Base-by-base conservation (phyloP, 2,888 invertebrate species). In the Tryphoninae sp. region DNA sequence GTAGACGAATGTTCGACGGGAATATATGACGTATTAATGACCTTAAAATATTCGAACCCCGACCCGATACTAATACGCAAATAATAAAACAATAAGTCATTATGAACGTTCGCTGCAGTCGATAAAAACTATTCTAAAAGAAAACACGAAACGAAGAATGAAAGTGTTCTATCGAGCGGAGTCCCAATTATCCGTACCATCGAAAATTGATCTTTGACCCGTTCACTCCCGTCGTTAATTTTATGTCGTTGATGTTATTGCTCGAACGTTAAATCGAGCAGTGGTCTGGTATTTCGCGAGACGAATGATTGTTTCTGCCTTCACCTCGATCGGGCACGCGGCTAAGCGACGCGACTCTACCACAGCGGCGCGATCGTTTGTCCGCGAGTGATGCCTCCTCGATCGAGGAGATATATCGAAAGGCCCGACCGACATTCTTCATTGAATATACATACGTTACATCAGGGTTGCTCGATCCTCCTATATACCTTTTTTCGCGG, bases 231-330 rank as follows among this genome's bases (percentile, higher is more conserved):
- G n/a, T 49, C 33, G 33, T 72, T 49, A 49, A 49, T 61, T 72
- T 61, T 51, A 8, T 11, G 6, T 51, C n/a, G 58, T 33, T 49
- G 7, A 49, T 22, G 26, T 8, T 8, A 23, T 26, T 51, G 51
- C 49, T 67, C 45, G 42, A 49, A 13, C 22, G 61, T 8, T 71
- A 55, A 55, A 65, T 64, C 64, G 71, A 58, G 61, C 62, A n/a
- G 23, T 61, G 61, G 58, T 78, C 78, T 61, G 73, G 59, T 78
- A 73, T 78, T 78, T 67, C 59, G 65, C 67, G 40, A 49, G 51
- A 51, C 59, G 22, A 78, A 73, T 73, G 42, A 78, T 78, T 73
- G 51, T 42, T 78, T 78, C 73, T 73, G 78, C 78, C 78, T 78
- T 73, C 78, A 67, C 67, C 67, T 73, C 73, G 45, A 73, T 78